Base-by-base conservation (phyloP, 2,113 vertebrate genomes). In the Elaphurus davidianus region DNA sequence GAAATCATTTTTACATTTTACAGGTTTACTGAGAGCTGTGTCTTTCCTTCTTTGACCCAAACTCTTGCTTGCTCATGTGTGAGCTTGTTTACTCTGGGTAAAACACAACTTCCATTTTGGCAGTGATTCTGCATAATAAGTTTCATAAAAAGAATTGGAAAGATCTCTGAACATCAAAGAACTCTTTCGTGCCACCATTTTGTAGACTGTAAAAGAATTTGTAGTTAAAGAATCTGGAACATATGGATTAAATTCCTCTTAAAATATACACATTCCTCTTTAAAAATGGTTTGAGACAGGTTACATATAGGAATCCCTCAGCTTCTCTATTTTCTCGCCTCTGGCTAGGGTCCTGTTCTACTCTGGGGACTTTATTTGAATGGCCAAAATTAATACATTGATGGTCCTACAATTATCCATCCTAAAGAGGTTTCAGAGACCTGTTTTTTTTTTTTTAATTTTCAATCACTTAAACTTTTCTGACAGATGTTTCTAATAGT, bases 191-290 rank as follows among this genome's bases (percentile, higher is more conserved):
- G 62, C 84, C 15, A 17, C 95, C 64, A 52, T 97, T 96, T 96
- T 93, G 79, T 74, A 91, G 96, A 93, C 93, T 85, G 78, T 96
- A 90, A 96, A 95, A 97, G 94, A 71, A 74, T 74, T 74, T 74
- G 67, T 40, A 13, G n/a, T 74, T 74, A 40, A 74, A 74, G n/a
- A 97, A 94, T 95, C 55, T 91, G 93, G 16, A 95, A 84, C 83
- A 71, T 96, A 95, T 97, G 93, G 93, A 92, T 98, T 96, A 97
- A 86, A 89, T 98, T 98, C 88, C n/a, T 95, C 64, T 87, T 95
- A 93, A 87, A 95, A 87, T 91, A 85, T 16, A 89, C 50, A 97
- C 67, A 83, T 88, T 94, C 33, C n/a, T 97, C n/a, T 94, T 92
- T 57, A 87, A 93, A 98, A 93, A 60, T 36, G 94, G 16, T 67